phyloP scores from a whole-genome alignment of 2,888 invertebrate genomes.

The Cantharis nigra region DNA sequence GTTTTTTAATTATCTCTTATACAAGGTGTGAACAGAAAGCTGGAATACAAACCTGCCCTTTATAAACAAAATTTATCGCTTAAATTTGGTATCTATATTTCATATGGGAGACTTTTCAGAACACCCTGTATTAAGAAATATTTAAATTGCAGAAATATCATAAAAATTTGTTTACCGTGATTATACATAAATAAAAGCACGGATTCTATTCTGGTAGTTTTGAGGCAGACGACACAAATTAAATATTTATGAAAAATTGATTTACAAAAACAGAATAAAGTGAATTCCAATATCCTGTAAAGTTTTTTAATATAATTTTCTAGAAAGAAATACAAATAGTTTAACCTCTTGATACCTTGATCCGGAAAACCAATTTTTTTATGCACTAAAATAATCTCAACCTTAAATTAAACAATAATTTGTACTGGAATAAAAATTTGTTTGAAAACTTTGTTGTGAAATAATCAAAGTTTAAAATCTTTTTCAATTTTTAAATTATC shows the following conservation, averaged over 20 bases:
- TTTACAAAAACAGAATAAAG: not conserved
- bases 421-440: not conserved
- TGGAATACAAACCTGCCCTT: too few species aligned
- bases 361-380: not conserved
- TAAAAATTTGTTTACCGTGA: not conserved
- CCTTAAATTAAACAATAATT: not conserved
- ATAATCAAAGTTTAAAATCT: not conserved
- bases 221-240: not conserved
- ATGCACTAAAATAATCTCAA: not conserved
- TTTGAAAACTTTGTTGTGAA: not conserved
- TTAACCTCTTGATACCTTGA: not conserved
- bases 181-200: not conserved
- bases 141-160: not conserved
- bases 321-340: not conserved
- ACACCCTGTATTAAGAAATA: too few species aligned
- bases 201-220: not conserved
- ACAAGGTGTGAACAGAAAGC: too few species aligned
- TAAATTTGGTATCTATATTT: too few species aligned
- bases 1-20: not conserved
- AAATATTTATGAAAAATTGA: not conserved
- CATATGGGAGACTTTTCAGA: too few species aligned
- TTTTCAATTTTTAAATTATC: not conserved
- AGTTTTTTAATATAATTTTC: not conserved
- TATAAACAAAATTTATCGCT: too few species aligned
- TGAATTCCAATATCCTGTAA: not conserved